Base-by-base conservation (phyloP, 2,113 vertebrate species). In the Hyperoodon ampullatus region DNA sequence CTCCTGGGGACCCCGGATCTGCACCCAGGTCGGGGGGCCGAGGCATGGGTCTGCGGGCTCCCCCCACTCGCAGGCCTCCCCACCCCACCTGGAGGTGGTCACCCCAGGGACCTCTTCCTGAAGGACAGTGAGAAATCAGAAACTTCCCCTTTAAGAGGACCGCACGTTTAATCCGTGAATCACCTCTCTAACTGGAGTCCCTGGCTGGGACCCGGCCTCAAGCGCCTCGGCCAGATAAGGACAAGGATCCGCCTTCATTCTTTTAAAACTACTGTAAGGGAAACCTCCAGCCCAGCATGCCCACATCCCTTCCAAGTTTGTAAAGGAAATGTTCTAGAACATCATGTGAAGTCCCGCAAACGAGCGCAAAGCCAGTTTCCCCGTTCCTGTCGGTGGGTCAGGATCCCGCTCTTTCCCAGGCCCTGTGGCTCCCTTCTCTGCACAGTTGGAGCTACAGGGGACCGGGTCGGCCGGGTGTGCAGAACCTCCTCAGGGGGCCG, bases 171-270 rank as follows among this genome's bases (percentile, higher is more conserved):
- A 5, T 33, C 5, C 1, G 5, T 61, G 65, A 81, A 35, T 88
- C 93, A 30, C 6, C 19, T n/a, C 15, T 53, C 50, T 68, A 90
- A 42, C 70, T 24, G 55, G 70, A 75, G 60, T 75, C n/a, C 14
- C 21, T 2, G 3, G 71, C 55, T 63, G 75, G 75, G 47, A 70
- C 6, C 26, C 12, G 47, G 19, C 33, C 12, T 21, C 4, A 0
- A 3, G 19, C 13, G 24, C 83, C 2, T 0, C 42, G 14, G 7
- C 28, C 13, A 5, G 53, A 58, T 13, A 26, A 21, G 35, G 33
- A 42, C 0, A 0, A 26, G 55, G 10, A 1, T 24, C n/a, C 10
- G 47, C 19, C n/a, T 16, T 70, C n/a, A 1, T 23, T 3, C 10
- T 3, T 50, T 21, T 2, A 23, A 23, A 72, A 24, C 3, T 1